Conservation (phyloP, 1,140 invertebrate species). For the Zaprionus ghesquierei region DNA sequence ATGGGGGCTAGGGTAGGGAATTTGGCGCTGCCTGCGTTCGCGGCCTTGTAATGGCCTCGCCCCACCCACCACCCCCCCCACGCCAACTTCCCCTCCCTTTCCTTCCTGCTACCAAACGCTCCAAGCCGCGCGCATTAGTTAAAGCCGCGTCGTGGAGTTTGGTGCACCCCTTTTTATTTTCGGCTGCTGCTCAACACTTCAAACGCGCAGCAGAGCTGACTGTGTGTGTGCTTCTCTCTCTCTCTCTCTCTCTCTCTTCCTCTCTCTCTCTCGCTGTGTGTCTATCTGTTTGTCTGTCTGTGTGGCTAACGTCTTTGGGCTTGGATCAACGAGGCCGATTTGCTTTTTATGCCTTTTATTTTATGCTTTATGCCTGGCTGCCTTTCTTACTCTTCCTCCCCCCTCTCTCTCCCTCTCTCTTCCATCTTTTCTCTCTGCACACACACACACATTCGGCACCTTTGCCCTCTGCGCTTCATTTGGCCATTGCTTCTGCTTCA, state of each 20-base stretch:
- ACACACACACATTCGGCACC: not conserved
- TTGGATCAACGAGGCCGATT: conserved; percentile 15
- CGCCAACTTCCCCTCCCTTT: not conserved
- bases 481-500: conserved; percentile 76
- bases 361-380: not conserved
- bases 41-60: not conserved
- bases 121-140: conserved; percentile 40
- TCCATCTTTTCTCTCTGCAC: not conserved
- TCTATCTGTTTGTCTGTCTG: conserved; percentile 8
- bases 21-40: not conserved
- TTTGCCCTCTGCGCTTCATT: conserved; percentile 35
- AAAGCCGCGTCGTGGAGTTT: conserved; percentile 7
- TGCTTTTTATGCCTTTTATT: conserved; percentile 18
- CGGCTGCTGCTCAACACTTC: not conserved
- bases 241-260: not conserved
- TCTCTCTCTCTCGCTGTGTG: not conserved
- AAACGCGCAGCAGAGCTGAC: not conserved
- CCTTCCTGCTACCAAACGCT: not conserved
- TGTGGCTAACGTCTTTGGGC: conserved; percentile 3
- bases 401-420: not conserved
- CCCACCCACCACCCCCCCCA: not conserved
- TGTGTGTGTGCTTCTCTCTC: not conserved
- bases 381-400: not conserved
- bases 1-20: not conserved
- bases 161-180: conserved; percentile 26